phyloP scores from a whole-genome alignment of 1,140 invertebrate species.

The Drosophila sproati region DNA sequence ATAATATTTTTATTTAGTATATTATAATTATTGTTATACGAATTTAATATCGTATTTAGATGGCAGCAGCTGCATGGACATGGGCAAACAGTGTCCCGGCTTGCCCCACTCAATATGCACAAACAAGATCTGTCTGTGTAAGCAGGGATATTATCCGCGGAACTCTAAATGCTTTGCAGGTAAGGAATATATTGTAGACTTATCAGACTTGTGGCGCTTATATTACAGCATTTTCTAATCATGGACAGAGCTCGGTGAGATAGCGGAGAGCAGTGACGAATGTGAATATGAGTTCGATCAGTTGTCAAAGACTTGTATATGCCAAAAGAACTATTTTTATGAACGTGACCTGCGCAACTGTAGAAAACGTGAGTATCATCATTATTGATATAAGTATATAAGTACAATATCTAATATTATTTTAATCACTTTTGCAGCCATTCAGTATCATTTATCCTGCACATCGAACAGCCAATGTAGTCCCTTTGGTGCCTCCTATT shows the following conservation, averaged over 20 bases:
- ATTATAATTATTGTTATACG: too few relatives aligned
- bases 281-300: conserved; percentile 78
- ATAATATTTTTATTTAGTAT: too few relatives aligned
- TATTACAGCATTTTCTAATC: neutral
- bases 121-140: conserved; percentile 71
- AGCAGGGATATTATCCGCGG: conserved; percentile 71
- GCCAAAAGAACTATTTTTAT: conserved; percentile 83
- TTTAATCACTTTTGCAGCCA: conserved; percentile 49
- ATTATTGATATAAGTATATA: neutral
- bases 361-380: conserved; percentile 71
- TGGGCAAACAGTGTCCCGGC: conserved; percentile 71
- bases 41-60: conserved; percentile 37
- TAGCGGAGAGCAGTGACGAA: conserved; percentile 81
- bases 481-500: conserved; percentile 79
- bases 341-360: conserved; percentile 74
- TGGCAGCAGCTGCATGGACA: conserved; percentile 74
- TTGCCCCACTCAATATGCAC: conserved; percentile 75
- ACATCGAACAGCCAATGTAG: conserved; percentile 83
- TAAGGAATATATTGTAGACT: conserved; percentile 15
- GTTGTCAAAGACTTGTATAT: conserved; percentile 76
- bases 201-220: neutral
- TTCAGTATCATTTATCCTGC: conserved; percentile 80
- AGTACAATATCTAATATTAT: neutral
- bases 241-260: conserved; percentile 76
- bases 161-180: conserved; percentile 82